Conservation (phyloP, 2,797 vertebrate species). For the Phalloptychus januarius region DNA sequence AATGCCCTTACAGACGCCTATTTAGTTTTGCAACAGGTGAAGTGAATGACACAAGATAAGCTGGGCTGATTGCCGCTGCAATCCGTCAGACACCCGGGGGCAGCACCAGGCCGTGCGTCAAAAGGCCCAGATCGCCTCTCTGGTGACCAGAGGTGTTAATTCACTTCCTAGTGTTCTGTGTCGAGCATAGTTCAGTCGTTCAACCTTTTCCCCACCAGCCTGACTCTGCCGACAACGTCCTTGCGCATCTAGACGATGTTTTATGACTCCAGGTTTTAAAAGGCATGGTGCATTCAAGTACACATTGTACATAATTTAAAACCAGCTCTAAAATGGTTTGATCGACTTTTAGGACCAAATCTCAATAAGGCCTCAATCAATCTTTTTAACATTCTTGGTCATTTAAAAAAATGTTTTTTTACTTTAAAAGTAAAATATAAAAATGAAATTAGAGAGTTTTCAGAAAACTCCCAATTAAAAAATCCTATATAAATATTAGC, state of each 20-base stretch:
- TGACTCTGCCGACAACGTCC: neutral
- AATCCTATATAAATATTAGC: neutral
- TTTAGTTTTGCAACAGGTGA: slow-evolving; percentile 9
- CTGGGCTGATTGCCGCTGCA: slow-evolving; percentile 37
- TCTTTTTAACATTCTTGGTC: neutral
- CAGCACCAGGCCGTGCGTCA: slow-evolving; percentile 69
- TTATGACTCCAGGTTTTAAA: neutral
- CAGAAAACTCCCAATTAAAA: neutral
- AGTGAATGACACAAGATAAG: slow-evolving; percentile 4
- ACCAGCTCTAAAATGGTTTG: neutral
- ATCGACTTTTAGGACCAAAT: neutral
- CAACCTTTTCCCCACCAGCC: neutral
- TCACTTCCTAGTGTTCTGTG: slow-evolving; percentile 1
- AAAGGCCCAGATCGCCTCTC: neutral
- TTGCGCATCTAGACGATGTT: neutral
- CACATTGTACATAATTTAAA: neutral
- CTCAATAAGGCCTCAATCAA: neutral
- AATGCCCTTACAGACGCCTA: neutral
- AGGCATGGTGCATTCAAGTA: neutral
- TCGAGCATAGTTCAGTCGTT: neutral
- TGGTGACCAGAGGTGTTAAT: neutral
- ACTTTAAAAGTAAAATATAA: neutral
- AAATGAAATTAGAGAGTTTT: neutral
- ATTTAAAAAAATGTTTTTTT: neutral
- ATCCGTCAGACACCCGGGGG: slow-evolving; percentile 74